Base-by-base conservation (phyloP, 2,797 vertebrate species). In the Pangasius krempfi region DNA sequence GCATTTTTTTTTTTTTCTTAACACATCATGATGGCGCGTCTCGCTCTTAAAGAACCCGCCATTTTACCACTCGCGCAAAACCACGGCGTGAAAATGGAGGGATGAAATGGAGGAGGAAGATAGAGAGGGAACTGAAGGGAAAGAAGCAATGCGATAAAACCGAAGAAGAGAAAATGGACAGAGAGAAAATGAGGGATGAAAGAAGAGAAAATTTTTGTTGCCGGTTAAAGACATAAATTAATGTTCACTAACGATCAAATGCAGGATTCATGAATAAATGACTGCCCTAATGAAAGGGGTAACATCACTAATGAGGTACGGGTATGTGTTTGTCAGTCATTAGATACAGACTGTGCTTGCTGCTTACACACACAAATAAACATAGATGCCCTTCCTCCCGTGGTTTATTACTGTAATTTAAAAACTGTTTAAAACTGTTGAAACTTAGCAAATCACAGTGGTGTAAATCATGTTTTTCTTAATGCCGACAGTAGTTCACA, bases 1-100 rank as follows among this genome's bases (percentile, higher is more conserved):
- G 54, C n/a, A 0, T 5, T 86, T 73, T 62, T 85, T 33, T 85
- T 85, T 54, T 85, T 70, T 50, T 72, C 84, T 75, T 58, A 86
- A 37, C 73, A 79, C 85, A 79, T 64, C 73, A 6, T 79, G 85
- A 79, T 86, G 50, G 73, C 40, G 37, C 75, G 70, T 54, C 47
- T 84, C 50, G 58, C 81, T 88, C 68, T 88, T 84, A 84, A 82
- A 84, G 87, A 70, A 66, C 82, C 83, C 78, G 62, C 87, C 87
- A 88, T 88, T 85, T 85, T 85, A 85, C 52, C 50, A 44, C 82
- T 85, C 60, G 75, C 52, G 50, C 82, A 79, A 88, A 88, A 88
- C 58, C 73, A 30, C 20, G 44, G 73, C 40, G 22, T 78, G 85
- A 86, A 86, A 79, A 86, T 79, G 54, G 58, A 86, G 44, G 85